A percentile compares a stretch with the other conserved stretches of the same genome.
phyloP scores from a whole-genome alignment of 2,888 invertebrate genomes.

The Atethmia centrago region DNA sequence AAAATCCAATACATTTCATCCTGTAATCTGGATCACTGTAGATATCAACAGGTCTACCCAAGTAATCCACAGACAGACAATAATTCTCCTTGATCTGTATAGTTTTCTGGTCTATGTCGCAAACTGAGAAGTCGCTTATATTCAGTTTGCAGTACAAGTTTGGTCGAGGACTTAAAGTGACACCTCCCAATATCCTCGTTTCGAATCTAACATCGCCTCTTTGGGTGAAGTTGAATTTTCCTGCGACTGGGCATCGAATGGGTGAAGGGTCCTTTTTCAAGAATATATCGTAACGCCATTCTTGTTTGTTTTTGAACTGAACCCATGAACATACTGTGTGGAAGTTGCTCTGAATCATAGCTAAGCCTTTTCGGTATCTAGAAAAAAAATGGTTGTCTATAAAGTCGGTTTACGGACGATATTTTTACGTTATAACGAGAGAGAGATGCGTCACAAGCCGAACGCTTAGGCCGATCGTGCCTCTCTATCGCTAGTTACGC shows the following conservation, averaged over 20 bases:
- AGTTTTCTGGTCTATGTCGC: conserved; percentile 98
- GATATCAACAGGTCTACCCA: conserved; percentile 98
- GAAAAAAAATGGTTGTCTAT: too few relatives aligned
- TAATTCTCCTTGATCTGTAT: conserved; percentile 98
- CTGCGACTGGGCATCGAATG: conserved; percentile 98
- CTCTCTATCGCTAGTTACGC: too few relatives aligned
- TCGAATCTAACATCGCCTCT: conserved; percentile 97
- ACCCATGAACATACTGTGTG: conserved; percentile 98
- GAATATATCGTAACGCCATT: conserved; percentile 97
- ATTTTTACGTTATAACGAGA: too few relatives aligned
- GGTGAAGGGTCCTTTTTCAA: conserved; percentile 97
- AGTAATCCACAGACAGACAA: conserved; percentile 98
- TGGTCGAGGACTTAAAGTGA: conserved; percentile 97
- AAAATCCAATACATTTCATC: conserved; percentile 99
- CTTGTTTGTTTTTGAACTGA: conserved; percentile 95
- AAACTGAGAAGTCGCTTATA: conserved; percentile 98
- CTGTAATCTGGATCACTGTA: conserved; percentile 99
- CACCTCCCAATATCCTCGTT: conserved; percentile 98
- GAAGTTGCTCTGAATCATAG: conserved; percentile 97
- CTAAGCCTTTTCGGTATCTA: conserved; percentile 96
- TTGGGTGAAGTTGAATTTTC: conserved; percentile 98
- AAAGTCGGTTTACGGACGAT: too few relatives aligned
- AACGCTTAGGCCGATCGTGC: too few relatives aligned
- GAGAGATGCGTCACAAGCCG: too few relatives aligned
- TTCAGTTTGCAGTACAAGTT: conserved; percentile 97